These are phyloP conservation scores for Oreamnos americanus DNA, from an alignment of 2,113 vertebrate genomes.

Conservation along the genomic window DNA sequence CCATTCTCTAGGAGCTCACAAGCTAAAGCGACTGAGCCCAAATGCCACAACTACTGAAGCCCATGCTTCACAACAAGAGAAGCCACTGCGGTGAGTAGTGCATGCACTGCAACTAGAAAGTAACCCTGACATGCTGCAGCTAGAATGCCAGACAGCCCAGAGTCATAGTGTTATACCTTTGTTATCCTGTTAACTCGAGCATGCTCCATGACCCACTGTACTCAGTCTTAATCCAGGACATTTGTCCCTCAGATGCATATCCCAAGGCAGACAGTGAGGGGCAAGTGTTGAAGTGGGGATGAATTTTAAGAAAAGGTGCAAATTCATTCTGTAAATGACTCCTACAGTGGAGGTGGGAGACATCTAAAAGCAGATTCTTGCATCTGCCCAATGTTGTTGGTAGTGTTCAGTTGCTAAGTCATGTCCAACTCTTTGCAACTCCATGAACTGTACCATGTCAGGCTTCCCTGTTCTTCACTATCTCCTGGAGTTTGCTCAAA, in stretches of 20 bases:
- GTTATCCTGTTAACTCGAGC: not conserved
- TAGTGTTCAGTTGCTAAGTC: not conserved
- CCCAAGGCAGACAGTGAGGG: not conserved
- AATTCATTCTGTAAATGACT: not conserved
- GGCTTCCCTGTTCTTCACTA: not conserved
- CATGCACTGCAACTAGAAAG: not conserved
- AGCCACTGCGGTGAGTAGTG: not conserved
- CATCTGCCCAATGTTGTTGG: not conserved
- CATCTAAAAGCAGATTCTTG: not conserved
- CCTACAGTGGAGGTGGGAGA: not conserved
- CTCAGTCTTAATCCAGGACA: not conserved
- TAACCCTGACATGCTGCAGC: not conserved
- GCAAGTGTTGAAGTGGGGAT: not conserved
- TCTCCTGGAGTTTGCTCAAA: not conserved
- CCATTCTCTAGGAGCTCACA: not conserved
- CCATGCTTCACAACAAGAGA: not conserved
- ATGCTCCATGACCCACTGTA: not conserved
- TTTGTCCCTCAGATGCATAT: not conserved
- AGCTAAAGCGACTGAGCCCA: not conserved
- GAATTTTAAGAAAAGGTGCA: not conserved
- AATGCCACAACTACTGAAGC: not conserved
- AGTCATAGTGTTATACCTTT: not conserved
- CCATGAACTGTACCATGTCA: not conserved
- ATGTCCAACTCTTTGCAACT: not conserved
- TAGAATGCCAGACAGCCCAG: not conserved